phyloP scores from a whole-genome alignment of 2,113 vertebrate genomes.

The Amblyopsis rosae region DNA sequence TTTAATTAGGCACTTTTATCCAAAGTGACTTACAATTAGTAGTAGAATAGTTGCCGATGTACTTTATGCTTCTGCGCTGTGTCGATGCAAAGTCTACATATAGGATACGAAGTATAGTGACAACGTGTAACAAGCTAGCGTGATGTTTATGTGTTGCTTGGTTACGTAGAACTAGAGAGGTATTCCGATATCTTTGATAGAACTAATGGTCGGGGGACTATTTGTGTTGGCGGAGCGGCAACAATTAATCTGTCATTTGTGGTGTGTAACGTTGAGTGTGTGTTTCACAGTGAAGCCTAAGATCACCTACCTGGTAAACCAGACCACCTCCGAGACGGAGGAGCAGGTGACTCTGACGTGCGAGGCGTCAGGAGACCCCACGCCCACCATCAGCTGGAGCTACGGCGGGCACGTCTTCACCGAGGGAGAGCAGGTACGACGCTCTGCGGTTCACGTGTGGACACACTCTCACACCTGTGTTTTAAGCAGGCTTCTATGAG shows the following conservation, averaged over 20 bases:
- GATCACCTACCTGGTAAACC: constrained; percentile 94
- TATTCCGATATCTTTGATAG: too few relatives aligned
- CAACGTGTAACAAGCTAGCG: too few relatives aligned
- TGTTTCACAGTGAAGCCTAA: constrained; percentile 87
- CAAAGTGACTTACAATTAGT: too few relatives aligned
- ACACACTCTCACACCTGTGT: constrained; percentile 25
- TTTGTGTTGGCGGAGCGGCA: too few relatives aligned
- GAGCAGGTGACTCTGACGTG: constrained; percentile 94
- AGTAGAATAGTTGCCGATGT: too few relatives aligned
- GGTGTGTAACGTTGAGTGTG: neutral
- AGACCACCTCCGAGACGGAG: constrained; percentile 90
- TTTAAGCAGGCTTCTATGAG: constrained; percentile 32
- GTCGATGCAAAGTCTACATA: too few relatives aligned
- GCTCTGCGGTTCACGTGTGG: constrained; percentile 7
- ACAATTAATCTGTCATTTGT: neutral
- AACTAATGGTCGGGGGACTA: too few relatives aligned
- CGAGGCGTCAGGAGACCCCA: constrained; percentile 94
- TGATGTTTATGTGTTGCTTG: too few relatives aligned
- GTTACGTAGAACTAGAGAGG: too few relatives aligned
- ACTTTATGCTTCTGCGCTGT: too few relatives aligned
- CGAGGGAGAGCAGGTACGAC: constrained; percentile 93
- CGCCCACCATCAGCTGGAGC: constrained; percentile 94
- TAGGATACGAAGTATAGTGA: too few relatives aligned
- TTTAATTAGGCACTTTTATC: too few relatives aligned
- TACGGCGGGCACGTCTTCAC: constrained; percentile 85